A percentile compares a stretch with the other conserved stretches of the same genome.
Evolutionary conservation across 2,113 vertebrate genomes (phyloP).

Genomic region (Cairina moschata): DNA sequence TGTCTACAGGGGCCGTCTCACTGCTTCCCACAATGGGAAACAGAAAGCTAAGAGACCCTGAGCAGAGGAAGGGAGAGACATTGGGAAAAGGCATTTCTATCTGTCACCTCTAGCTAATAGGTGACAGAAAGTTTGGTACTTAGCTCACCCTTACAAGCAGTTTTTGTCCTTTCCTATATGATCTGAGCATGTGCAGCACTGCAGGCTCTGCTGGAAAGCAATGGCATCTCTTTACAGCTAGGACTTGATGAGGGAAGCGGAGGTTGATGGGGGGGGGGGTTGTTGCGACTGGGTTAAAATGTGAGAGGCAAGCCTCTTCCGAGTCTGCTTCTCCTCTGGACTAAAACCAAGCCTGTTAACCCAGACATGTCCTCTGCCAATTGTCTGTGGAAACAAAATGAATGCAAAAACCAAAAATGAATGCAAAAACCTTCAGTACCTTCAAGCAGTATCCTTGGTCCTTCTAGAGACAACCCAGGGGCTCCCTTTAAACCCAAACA

Average conservation of each 20-base stretch:
- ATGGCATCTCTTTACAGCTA: neutral
- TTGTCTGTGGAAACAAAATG: neutral
- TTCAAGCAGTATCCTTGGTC: neutral
- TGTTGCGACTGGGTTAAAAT: neutral
- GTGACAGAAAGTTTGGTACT: neutral
- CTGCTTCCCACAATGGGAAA: neutral
- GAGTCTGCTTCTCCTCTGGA: neutral
- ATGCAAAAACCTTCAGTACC: neutral
- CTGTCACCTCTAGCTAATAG: accelerated
- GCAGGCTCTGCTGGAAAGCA: neutral
- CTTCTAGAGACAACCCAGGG: neutral
- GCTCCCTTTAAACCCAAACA: neutral
- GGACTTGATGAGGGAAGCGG: neutral
- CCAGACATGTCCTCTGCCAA: neutral
- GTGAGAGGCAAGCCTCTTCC: neutral
- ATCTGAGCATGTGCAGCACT: neutral
- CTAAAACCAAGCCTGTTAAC: neutral
- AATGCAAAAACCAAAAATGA: neutral
- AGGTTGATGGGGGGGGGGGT: neutral
- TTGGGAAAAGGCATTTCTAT: neutral
- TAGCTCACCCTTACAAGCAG: neutral
- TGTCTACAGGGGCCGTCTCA: accelerated
- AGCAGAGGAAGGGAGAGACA: neutral
- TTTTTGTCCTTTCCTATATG: neutral
- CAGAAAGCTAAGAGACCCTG: neutral